Evolutionary conservation across 2,113 vertebrate species (phyloP).

Genomic region (Oreotrochilus melanogaster): DNA sequence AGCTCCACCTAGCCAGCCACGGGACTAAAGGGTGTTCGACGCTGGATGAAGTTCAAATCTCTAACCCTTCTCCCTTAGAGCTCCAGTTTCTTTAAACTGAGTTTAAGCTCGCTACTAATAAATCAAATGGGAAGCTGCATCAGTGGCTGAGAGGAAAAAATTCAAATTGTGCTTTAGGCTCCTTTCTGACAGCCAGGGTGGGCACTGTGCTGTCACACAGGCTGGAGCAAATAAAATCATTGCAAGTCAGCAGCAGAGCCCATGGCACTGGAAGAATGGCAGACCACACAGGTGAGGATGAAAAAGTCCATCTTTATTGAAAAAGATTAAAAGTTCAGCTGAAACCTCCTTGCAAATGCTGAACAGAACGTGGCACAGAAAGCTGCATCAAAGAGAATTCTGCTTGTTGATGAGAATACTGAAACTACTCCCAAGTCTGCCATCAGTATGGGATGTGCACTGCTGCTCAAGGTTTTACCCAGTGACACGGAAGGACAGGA

Average conservation of each 20-base stretch:
- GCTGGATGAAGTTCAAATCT: not conserved
- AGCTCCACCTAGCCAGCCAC: not conserved
- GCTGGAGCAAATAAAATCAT: not conserved
- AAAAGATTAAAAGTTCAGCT: not conserved
- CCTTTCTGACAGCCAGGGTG: fast-evolving
- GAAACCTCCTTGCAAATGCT: not conserved
- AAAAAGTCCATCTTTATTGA: not conserved
- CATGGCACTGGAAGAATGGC: not conserved
- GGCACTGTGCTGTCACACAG: not conserved
- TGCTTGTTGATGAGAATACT: not conserved
- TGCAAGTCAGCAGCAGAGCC: not conserved
- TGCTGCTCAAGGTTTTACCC: not conserved
- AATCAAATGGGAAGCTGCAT: not conserved
- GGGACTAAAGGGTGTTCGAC: not conserved
- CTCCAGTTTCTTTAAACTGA: not conserved
- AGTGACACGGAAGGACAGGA: not conserved
- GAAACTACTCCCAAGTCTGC: not conserved
- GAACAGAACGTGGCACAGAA: not conserved
- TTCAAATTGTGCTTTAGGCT: not conserved
- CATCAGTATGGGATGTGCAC: not conserved
- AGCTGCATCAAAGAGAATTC: not conserved
- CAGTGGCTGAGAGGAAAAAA: not conserved
- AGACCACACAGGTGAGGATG: not conserved
- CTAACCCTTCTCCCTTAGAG: not conserved
- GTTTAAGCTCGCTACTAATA: not conserved